Percentiles rank a stretch among this genome's conserved stretches.
Evolutionary conservation across 2,797 vertebrate species (phyloP).

Genomic region (Pangasius djambal): DNA sequence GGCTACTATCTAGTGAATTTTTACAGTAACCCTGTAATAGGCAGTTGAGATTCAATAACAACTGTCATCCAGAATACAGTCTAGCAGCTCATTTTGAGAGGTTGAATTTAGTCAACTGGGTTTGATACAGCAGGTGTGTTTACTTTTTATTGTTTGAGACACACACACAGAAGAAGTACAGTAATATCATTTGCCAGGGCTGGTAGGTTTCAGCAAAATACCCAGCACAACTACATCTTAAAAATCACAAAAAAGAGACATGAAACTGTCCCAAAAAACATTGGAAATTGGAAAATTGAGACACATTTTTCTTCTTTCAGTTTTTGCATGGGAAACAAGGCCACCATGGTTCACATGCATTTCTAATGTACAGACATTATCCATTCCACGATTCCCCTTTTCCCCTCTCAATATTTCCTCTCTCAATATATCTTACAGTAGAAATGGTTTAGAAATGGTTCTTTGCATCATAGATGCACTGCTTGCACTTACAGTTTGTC

Average conservation of each 20-base stretch:
- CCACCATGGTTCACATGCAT: neutral
- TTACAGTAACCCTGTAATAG: neutral
- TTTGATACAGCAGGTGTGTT: neutral
- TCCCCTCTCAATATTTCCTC: neutral
- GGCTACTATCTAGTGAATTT: neutral
- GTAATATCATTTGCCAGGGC: neutral
- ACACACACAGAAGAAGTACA: neutral
- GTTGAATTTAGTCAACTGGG: neutral
- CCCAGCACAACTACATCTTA: neutral
- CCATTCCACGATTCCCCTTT: neutral
- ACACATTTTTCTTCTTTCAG: neutral
- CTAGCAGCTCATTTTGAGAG: neutral
- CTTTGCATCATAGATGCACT: neutral
- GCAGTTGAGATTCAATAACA: neutral
- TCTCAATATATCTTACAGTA: neutral
- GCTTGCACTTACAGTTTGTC: neutral
- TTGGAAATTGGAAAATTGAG: neutral
- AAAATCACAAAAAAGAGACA: neutral
- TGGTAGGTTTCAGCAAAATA: neutral
- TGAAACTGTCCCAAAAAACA: neutral
- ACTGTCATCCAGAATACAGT: neutral
- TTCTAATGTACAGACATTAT: neutral
- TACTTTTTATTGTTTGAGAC: neutral
- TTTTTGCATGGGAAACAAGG: neutral
- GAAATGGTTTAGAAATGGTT: neutral